A percentile compares a stretch with the other conserved stretches of the same genome.
Conservation (phyloP, 2,888 invertebrate species). For the Stictocephala bisonia region DNA sequence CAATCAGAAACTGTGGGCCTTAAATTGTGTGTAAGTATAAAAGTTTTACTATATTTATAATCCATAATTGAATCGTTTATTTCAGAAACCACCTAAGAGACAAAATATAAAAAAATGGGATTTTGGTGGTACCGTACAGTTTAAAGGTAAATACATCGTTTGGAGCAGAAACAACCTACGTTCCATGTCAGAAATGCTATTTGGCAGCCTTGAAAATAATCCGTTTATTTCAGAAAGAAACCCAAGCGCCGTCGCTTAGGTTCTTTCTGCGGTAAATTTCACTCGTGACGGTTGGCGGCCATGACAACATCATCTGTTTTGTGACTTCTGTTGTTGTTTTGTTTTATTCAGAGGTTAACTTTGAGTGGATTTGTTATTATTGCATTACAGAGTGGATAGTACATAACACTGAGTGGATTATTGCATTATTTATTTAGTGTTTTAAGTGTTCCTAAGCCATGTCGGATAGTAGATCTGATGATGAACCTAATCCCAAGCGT, state of each 20-base stretch:
- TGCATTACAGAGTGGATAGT: too few species aligned
- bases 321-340: slow-evolving; percentile 14
- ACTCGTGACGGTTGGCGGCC: slow-evolving; percentile 2
- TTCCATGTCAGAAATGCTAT: slow-evolving; percentile 36
- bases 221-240: slow-evolving; percentile 47
- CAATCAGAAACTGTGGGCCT: too few species aligned
- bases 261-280: slow-evolving; percentile 47
- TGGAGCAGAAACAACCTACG: slow-evolving; percentile 43
- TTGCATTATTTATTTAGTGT: not conserved
- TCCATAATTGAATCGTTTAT: slow-evolving; percentile 28
- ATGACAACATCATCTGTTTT: not conserved
- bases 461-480: slow-evolving; percentile 39
- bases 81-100: slow-evolving; percentile 34
- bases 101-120: not conserved
- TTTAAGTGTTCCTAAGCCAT: slow-evolving; percentile 5
- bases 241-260: slow-evolving; percentile 40
- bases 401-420: slow-evolving; percentile 9
- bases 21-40: too few species aligned
- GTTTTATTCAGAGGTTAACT: not conserved
- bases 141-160: slow-evolving; percentile 40
- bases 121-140: slow-evolving; percentile 12
- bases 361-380: too few species aligned
- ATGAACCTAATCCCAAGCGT: slow-evolving; percentile 44
- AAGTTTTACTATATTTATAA: too few species aligned
- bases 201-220: slow-evolving; percentile 42